Evolutionary conservation across 2,888 invertebrate species (phyloP), one percentile per base, ranked within the genome.

Genomic region (Ethmia dodecea): DNA sequence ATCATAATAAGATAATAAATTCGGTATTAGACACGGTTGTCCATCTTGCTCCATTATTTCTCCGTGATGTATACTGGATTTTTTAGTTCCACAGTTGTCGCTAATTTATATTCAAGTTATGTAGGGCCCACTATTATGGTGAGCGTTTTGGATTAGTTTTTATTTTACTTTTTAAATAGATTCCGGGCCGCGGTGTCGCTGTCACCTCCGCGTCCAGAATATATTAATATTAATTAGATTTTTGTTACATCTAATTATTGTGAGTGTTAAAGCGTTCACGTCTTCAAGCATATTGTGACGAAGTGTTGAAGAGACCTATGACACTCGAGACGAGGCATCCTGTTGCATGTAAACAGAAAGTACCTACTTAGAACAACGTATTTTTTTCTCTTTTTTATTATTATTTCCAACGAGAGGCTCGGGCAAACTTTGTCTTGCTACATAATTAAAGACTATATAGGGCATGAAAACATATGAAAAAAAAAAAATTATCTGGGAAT

Each of bases 101-200:
- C 72, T 76, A 66, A 68, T 79, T 76, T 69, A 72, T 60, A 79
- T 78, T 79, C 77, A 71, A 63, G 56, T 54, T 71, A 69, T 66
- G 69, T 69, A 65, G 55, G 47, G 43, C 54, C n/a, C 57, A 53
- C 61, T 64, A 64, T 66, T 62, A 61, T 63, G 46, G 55, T 49
- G 55, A 64, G 55, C 67, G 60, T 66, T 66, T 68, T 52, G 52
- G 55, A 57, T 63, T 55, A 45, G 29, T 43, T 50, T 63, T 61
- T 59, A 64, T 63, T 59, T 52, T 43, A 48, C 40, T 51, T 56
- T 64, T 50, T 49, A 49, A 61, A 65, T 54, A 55, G 55, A 61
- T 61, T 59, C 55, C 50, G 53, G 44, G 54, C 45, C 43, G 55
- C 54, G 49, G 59, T 52, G 53, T 49, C 54, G 63, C 53, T 62